phyloP scores from a whole-genome alignment of 2,113 vertebrate species.

The Corvus hawaiiensis region DNA sequence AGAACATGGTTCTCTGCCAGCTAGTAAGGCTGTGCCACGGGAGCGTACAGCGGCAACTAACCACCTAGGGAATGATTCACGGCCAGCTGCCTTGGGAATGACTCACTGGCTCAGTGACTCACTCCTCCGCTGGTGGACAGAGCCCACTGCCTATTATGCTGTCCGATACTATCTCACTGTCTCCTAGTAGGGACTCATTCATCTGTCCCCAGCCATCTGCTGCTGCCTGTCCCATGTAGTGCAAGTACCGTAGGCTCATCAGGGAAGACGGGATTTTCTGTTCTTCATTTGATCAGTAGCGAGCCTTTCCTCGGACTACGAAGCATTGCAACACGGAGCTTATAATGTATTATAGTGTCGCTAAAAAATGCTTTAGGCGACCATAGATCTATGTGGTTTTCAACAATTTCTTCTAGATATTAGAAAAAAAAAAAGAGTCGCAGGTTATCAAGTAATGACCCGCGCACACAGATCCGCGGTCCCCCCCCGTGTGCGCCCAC shows the following conservation, averaged over 20 bases:
- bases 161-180: background rate
- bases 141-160: background rate
- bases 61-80: constrained; percentile 30
- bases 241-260: background rate
- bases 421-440: no score
- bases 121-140: background rate
- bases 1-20: background rate
- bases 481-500: rapidly evolving
- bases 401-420: background rate
- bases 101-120: constrained; percentile 32
- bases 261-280: background rate
- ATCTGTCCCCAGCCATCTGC: constrained; percentile 6
- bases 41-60: background rate
- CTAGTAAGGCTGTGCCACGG: background rate
- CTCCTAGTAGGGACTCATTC: constrained; percentile 22
- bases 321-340: background rate
- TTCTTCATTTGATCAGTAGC: rapidly evolving
- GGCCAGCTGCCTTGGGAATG: constrained; percentile 46
- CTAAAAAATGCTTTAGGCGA: background rate
- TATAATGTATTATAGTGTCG: rapidly evolving
- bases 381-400: background rate
- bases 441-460: background rate
- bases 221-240: background rate
- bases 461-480: no score
- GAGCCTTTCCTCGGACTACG: background rate